phyloP scores from a whole-genome alignment of 2,113 vertebrate genomes.

The Hoplias malabaricus region DNA sequence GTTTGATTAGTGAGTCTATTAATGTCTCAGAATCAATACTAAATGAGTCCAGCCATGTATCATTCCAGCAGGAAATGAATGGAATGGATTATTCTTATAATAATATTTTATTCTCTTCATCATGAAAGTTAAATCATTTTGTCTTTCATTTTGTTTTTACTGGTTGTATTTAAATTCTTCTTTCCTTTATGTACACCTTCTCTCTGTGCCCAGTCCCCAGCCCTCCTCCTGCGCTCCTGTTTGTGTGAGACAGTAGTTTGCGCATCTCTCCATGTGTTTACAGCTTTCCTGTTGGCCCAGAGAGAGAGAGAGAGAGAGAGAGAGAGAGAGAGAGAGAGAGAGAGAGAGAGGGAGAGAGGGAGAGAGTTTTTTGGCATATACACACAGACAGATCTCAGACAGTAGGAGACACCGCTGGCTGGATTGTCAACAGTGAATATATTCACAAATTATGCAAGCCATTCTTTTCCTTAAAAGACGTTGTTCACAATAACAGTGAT shows the following conservation, averaged over 20 bases:
- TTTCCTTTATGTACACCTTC: constrained; percentile 15
- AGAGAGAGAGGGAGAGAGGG: constrained; percentile 24
- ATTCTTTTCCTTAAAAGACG: neutral
- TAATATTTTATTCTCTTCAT: constrained; percentile 4
- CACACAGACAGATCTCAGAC: constrained; percentile 31
- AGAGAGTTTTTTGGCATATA: constrained; percentile 28
- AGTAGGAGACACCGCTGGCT: constrained; percentile 10
- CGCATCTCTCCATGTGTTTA: constrained; percentile 7
- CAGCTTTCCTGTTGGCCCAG: constrained; percentile 24
- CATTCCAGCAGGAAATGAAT: constrained; percentile 8
- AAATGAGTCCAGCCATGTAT: neutral
- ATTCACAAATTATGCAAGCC: constrained; percentile 9
- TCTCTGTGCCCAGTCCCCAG: constrained; percentile 22
- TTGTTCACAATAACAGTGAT: neutral
- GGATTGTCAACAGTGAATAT: constrained; percentile 39
- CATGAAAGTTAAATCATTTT: constrained; percentile 12
- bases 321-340: constrained; percentile 14
- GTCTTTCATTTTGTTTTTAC: constrained; percentile 21
- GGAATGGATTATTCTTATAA: constrained; percentile 21
- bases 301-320: constrained; percentile 23
- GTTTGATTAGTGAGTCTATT: neutral
- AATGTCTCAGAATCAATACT: neutral
- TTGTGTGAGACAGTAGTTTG: neutral
- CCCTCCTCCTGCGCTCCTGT: neutral
- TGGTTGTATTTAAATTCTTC: constrained; percentile 6